These are phyloP conservation scores for Porites australiensis DNA, from an alignment of 64 coral and sea anemone species.

Conservation along the genomic window DNA sequence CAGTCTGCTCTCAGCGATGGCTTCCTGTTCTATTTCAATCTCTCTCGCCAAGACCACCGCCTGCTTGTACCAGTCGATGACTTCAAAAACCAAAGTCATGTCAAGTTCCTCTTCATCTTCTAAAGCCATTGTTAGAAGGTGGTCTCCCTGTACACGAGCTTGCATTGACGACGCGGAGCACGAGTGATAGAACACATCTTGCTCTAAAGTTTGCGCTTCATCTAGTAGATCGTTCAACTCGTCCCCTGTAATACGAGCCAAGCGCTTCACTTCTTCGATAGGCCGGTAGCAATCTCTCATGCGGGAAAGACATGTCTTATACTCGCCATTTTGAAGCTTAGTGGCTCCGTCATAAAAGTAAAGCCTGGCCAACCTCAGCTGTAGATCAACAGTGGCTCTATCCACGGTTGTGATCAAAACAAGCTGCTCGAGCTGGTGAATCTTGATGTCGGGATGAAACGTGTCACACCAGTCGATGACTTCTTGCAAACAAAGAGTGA, in stretches of 20 bases:
- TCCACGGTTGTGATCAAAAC: constrained; percentile 4
- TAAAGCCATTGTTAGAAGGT: constrained; percentile 49
- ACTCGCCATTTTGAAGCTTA: constrained; percentile 40
- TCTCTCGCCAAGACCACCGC: constrained; percentile 78
- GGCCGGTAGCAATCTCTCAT: constrained; percentile 81
- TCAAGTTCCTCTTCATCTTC: constrained; percentile 74
- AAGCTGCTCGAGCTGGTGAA: constrained; percentile 14
- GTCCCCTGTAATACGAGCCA: neutral
- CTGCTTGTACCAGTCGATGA: constrained; percentile 90
- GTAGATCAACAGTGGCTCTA: constrained; percentile 38
- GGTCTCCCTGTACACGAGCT: constrained; percentile 56
- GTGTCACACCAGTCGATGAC: constrained; percentile 40
- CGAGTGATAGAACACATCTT: constrained; percentile 67
- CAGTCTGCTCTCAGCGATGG: constrained; percentile 71
- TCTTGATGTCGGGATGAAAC: constrained; percentile 48
- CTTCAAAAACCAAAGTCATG: constrained; percentile 80
- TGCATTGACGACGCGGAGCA: constrained; percentile 75
- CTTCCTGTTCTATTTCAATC: constrained; percentile 83
- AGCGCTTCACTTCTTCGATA: constrained; percentile 67
- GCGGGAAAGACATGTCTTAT: neutral
- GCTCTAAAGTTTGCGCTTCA: constrained; percentile 58
- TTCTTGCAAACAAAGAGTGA: constrained; percentile 72
- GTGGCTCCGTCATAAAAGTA: constrained; percentile 69
- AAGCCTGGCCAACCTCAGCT: constrained; percentile 47
- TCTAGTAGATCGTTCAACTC: neutral